These are phyloP conservation scores for Bursaphelenchus okinawaensis DNA, from an alignment of 2,888 invertebrate genomes.

Conservation along the genomic window DNA sequence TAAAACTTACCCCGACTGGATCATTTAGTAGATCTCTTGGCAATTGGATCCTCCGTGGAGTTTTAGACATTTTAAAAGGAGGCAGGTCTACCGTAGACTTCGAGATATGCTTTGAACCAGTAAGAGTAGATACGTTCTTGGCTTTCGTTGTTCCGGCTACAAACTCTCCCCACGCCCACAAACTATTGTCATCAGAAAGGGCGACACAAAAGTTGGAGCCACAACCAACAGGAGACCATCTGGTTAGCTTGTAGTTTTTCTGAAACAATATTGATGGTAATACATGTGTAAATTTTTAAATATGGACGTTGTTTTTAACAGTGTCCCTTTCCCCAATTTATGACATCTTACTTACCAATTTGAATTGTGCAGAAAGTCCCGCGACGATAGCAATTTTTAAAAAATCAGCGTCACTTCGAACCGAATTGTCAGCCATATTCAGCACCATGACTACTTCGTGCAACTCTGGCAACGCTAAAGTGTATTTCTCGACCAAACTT, in stretches of 20 bases:
- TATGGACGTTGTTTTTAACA: no score
- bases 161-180: slow-evolving; percentile 46
- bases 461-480: background rate
- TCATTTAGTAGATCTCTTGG: background rate
- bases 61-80: background rate
- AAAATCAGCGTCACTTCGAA: background rate
- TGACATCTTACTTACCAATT: background rate
- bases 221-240: slow-evolving; percentile 19
- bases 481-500: background rate
- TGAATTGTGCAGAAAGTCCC: background rate
- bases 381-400: background rate
- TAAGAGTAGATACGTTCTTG: slow-evolving; percentile 15
- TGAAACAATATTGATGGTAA: background rate
- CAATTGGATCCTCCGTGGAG: slow-evolving; percentile 1
- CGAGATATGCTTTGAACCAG: background rate
- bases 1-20: slow-evolving; percentile 11
- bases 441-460: background rate
- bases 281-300: no score
- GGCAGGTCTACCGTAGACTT: background rate
- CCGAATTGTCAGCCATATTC: background rate
- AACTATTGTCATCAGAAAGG: slow-evolving; percentile 37
- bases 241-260: background rate
- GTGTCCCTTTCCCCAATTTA: no score
- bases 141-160: slow-evolving; percentile 32
- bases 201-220: slow-evolving; percentile 41